These are phyloP conservation scores for Lepus americanus DNA, from an alignment of 2,113 vertebrate genomes.

Conservation along the genomic window DNA sequence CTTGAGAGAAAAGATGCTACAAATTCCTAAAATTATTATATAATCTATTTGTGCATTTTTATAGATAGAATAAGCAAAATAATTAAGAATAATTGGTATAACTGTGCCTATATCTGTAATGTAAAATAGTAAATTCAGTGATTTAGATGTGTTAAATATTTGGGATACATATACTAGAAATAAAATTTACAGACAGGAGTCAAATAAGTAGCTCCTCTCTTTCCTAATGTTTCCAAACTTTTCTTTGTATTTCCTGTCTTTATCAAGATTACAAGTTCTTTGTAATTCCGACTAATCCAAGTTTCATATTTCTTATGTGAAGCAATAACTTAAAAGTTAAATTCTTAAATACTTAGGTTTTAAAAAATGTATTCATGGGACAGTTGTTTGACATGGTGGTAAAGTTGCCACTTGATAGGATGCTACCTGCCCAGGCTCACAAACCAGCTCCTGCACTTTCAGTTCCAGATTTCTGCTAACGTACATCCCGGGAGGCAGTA, in stretches of 20 bases:
- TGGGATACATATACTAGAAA: background rate
- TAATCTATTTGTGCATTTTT: background rate
- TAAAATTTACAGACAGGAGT: background rate
- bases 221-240: background rate
- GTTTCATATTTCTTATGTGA: background rate
- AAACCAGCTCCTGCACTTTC: too few relatives aligned
- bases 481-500: too few relatives aligned
- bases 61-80: background rate
- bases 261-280: background rate
- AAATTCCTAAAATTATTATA: slow-evolving; percentile 28
- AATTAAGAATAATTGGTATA: background rate
- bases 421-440: too few relatives aligned
- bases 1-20: background rate
- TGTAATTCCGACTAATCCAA: background rate
- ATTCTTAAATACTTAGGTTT: background rate
- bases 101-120: background rate
- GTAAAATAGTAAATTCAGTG: background rate
- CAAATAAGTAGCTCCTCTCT: background rate
- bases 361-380: background rate
- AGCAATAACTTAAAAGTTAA: background rate
- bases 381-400: too few relatives aligned
- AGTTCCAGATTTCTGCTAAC: too few relatives aligned
- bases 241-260: background rate
- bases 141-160: background rate
- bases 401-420: too few relatives aligned